Evolutionary conservation across 1,140 invertebrate genomes (phyloP).

Genomic region (Macrostomum lignano): DNA sequence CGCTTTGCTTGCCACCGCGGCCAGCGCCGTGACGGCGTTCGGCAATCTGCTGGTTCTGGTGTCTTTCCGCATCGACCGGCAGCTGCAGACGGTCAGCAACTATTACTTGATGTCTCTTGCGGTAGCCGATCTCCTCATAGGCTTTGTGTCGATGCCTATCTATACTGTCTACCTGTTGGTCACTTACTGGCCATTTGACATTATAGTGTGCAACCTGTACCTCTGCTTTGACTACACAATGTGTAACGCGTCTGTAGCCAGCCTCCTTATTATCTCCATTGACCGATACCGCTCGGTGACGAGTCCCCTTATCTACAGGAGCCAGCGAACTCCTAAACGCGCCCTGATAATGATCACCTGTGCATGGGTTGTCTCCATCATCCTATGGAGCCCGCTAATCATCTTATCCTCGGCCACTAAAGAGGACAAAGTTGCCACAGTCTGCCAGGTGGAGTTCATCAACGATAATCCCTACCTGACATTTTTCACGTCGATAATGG

Average conservation of each 20-base stretch:
- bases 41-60: conserved; percentile 89
- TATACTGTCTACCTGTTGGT: conserved; percentile 22
- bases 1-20: too few species aligned
- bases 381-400: conserved; percentile 93
- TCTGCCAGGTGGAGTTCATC: conserved; percentile 94
- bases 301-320: conserved; percentile 74
- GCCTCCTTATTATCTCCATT: conserved; percentile 40
- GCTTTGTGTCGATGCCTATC: conserved; percentile 23
- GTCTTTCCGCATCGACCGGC: conserved; percentile 66
- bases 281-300: conserved; percentile 61
- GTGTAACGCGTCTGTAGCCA: conserved; percentile 27
- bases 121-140: conserved; percentile 22
- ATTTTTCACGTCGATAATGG: conserved; percentile 44
- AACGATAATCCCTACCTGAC: conserved; percentile 89
- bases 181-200: conserved; percentile 22
- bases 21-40: too few species aligned
- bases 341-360: conserved; percentile 69
- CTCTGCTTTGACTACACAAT: conserved; percentile 49
- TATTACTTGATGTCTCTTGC: conserved; percentile 49
- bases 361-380: conserved; percentile 21
- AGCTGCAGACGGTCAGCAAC: conserved; percentile 87
- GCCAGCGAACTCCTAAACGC: conserved; percentile 59
- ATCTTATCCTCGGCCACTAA: conserved; percentile 71
- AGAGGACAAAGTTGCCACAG: conserved; percentile 45
- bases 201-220: conserved; percentile 22